Evolutionary conservation across 2,113 vertebrate species (phyloP), one percentile per base, ranked within the genome.

Genomic region (Channa maculata): DNA sequence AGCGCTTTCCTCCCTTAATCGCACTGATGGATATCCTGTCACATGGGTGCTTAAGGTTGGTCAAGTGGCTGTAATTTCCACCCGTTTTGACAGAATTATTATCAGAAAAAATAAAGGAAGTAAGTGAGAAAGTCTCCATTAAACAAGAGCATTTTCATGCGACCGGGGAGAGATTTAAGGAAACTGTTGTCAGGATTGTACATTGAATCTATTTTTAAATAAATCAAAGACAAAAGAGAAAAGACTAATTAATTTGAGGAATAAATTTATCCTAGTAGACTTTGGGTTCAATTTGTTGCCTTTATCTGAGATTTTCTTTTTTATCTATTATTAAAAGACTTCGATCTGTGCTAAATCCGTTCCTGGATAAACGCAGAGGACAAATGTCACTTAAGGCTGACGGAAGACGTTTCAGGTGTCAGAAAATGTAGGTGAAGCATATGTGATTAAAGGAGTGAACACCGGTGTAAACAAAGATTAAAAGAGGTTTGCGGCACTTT

Each of bases 11-110:
- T 53, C 70, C 75, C 74, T 84, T 80, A 88, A 91, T 89, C 77
- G 61, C 62, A 71, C 61, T 65, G 68, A 89, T 91, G 83, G 77
- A 84, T 45, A 83, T 84, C 85, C 90, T 88, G 89, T 89, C 92
- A 90, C 90, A 90, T 89, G 92, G 64, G 38, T 6, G 37, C 51
- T 74, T 24, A 44, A 24, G 37, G 46, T 65, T 64, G 45, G 57
- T 76, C 77, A 65, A 65, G 69, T 36, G 0, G 62, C 85, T 75
- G 64, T 33, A 80, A 2, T 66, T 81, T 91, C 78, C 76, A 75
- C 5, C 11, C 61, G 13, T 55, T 69, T 72, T 61, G 65, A 80
- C 45, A 54, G 39, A 67, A 4, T 24, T 54, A 71, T 61, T 48
- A 44, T 43, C 24, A 72, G 58, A 58, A 5, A 39, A 68, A 14